These are phyloP conservation scores for Vollenhovia emeryi DNA, from an alignment of 1,140 invertebrate genomes.

Conservation along the genomic window DNA sequence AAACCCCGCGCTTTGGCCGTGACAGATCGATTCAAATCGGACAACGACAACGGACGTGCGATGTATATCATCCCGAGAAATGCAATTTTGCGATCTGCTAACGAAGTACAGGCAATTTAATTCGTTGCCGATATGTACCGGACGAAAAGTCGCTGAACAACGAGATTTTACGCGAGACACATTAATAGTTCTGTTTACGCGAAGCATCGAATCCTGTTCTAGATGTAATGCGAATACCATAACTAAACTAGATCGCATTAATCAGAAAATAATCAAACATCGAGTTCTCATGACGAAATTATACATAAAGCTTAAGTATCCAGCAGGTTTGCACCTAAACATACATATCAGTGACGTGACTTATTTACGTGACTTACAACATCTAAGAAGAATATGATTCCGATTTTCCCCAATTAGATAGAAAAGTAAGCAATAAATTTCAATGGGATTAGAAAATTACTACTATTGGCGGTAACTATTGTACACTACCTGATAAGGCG, in stretches of 20 bases:
- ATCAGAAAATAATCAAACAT: not conserved
- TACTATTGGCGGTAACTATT: not conserved
- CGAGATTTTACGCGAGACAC: constrained; percentile 49
- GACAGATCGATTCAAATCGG: constrained; percentile 39
- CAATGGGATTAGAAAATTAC: not conserved
- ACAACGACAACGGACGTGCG: not conserved
- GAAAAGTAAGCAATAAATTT: not conserved
- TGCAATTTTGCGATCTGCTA: constrained; percentile 65
- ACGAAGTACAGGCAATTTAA: constrained; percentile 51
- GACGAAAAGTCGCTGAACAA: constrained; percentile 50
- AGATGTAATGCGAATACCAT: not conserved
- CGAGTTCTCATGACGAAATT: not conserved
- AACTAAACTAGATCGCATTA: not conserved
- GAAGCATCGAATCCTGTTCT: not conserved
- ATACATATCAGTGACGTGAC: not conserved
- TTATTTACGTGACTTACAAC: not conserved
- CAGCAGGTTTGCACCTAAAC: not conserved
- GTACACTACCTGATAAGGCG: not conserved
- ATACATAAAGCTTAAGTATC: not conserved
- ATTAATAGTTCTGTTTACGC: constrained; percentile 43
- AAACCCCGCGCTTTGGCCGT: not conserved
- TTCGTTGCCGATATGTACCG: not conserved
- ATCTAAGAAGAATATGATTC: not conserved
- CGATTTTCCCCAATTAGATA: not conserved
- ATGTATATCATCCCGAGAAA: constrained; percentile 55